Base-by-base conservation (phyloP, 2,888 invertebrate species). In the Eulithis testata region DNA sequence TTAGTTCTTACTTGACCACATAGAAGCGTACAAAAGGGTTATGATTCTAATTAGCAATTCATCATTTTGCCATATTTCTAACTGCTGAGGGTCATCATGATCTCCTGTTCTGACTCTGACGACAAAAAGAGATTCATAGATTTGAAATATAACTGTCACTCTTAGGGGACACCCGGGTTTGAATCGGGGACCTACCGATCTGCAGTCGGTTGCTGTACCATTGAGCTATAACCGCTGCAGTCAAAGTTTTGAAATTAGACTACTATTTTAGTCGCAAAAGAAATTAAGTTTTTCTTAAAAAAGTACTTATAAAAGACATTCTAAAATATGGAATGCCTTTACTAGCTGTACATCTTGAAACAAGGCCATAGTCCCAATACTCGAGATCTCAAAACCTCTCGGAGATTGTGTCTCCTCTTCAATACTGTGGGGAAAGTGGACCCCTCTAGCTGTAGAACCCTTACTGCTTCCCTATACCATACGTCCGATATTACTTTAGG, bases 181-280 rank as follows among this genome's bases (percentile, higher is more conserved):
- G 58, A 59, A 59, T 51, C 59, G 59, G 51, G 59, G 51, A 59
- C 59, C 59, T 59, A 59, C 59, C 59, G 59, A 59, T 59, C 59
- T 59, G 59, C 51, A 59, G 51, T 59, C 59, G 59, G 51, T 59
- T 59, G 59, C 59, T 59, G 51, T 59, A 59, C 59, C 51, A 54
- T 54, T 54, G 60, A 61, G 60, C 60, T 61, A 61, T 61, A 61
- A 54, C 60, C 60, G 54, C 54, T 3, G 27, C 4, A 27, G 3
- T 3, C 1, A 4, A 31, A 0, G n/a, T 7, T 2, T 49, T 21
- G 14, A 53, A 60, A 54, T 54, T 47, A 6, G 8, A 21, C 21
- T 7, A n/a, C 9, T 14, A 47, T 47, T 21, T 21, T 21, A 21
- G 21, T 21, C 1, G 21, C 21, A 21, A 21, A 21, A 21, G 1